Base-by-base conservation (phyloP, 2,888 invertebrate species). In the Sepiola atlantica region DNA sequence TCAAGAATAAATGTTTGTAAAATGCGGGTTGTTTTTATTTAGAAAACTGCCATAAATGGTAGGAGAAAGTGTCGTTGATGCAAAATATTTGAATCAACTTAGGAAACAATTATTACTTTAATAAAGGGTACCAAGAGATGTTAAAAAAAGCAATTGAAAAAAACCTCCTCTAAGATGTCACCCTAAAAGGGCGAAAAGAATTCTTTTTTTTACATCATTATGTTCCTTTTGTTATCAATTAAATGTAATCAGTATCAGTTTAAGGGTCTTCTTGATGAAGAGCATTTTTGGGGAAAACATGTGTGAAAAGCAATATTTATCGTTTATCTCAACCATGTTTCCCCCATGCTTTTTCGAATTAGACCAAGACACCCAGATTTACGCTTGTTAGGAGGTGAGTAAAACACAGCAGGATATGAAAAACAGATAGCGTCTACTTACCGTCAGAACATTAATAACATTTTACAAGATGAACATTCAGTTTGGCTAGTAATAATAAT, bases 361-460 rank as follows among this genome's bases (percentile, higher is more conserved):
- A 77, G 77, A 77, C 77, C 77, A 77, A 77, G 77, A 77, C 77
- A 77, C 77, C 35, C 92, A 92, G 45, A 54, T 54, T 45, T 54
- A n/a, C n/a, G n/a, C n/a, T 45, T 54, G 92, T 92, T 92, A 92
- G 54, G 45, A 92, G 45, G 92, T 45, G 45, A 92, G 45, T 92
- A 92, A 92, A 92, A 92, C 92, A 92, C 54, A 92, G 92, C 92
- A 92, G 92, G 77, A 77, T 77, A 77, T 77, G n/a, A 77, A 77
- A 61, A 77, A 77, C n/a, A 77, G 77, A 28, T 77, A n/a, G 28
- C 16, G n/a, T 77, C 77, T 77, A 77, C 77, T 77, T 77, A 77
- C 77, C 77, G n/a, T 77, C 32, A n/a, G 77, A 77, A 77, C 77
- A 77, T 77, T 77, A 77, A 77, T n/a, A 77, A 12, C 77, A 77